phyloP scores from a whole-genome alignment of 2,888 invertebrate genomes.

The Noctua fimbriata region DNA sequence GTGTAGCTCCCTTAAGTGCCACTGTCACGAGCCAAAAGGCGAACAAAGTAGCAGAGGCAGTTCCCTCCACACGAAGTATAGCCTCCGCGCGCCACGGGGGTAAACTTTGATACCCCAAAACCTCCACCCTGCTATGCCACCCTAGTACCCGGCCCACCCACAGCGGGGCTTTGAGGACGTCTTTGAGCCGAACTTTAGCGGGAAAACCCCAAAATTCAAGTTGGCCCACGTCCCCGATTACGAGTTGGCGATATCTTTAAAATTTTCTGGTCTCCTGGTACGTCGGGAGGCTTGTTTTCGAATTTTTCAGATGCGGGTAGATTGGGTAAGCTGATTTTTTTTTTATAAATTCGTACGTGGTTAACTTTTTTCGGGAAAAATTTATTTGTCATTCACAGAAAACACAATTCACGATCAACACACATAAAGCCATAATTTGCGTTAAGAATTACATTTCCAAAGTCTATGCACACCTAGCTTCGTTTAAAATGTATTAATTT shows the following conservation, averaged over 20 bases:
- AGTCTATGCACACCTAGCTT: too few species aligned
- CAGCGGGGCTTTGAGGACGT: constrained; percentile 88
- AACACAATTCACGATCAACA: not conserved
- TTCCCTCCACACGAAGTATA: constrained; percentile 82
- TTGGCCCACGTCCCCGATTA: constrained; percentile 86
- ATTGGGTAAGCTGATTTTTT: constrained; percentile 42
- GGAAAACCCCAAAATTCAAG: constrained; percentile 89
- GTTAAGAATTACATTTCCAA: not conserved
- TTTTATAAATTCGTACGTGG: constrained; percentile 33
- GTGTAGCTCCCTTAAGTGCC: constrained; percentile 89
- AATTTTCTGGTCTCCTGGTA: constrained; percentile 86
- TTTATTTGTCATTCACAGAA: not conserved
- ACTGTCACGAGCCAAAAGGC: constrained; percentile 89
- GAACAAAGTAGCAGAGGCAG: constrained; percentile 86
- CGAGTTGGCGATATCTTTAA: constrained; percentile 88
- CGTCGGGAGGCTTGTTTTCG: constrained; percentile 50
- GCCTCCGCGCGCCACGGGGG: constrained; percentile 84
- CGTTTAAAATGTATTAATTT: too few species aligned
- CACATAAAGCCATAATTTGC: not conserved
- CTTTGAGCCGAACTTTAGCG: constrained; percentile 88
- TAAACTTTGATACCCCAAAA: constrained; percentile 89
- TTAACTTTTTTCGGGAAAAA: constrained; percentile 21
- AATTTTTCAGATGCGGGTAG: constrained; percentile 57
- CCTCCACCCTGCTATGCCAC: constrained; percentile 79
- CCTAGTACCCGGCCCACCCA: constrained; percentile 86